Conservation (phyloP, 2,797 vertebrate genomes). For the Sebastiscus tertius region DNA sequence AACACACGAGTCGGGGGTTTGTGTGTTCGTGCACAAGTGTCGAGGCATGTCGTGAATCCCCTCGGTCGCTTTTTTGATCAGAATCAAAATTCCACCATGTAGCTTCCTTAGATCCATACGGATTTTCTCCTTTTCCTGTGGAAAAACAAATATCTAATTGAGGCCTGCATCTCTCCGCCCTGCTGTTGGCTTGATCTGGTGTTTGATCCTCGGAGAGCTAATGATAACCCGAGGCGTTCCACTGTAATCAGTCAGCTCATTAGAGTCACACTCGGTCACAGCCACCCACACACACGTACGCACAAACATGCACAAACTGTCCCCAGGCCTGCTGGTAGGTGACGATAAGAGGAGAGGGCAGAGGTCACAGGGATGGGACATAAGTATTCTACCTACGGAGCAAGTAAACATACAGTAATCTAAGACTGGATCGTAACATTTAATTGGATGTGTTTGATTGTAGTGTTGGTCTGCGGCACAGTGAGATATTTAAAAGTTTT, state of each 20-base stretch:
- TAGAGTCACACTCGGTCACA: conserved; percentile 61
- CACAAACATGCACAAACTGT: conserved; percentile 25
- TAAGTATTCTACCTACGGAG: neutral
- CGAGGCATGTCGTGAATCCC: neutral
- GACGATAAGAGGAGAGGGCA: conserved; percentile 26
- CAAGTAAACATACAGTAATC: conserved; percentile 4
- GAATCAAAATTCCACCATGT: neutral
- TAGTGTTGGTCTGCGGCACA: neutral
- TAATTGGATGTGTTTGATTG: conserved; percentile 22
- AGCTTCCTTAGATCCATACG: neutral
- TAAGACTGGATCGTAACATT: neutral
- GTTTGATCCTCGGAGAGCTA: conserved; percentile 61
- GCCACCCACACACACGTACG: conserved; percentile 11
- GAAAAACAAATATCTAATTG: conserved; percentile 44
- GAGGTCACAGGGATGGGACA: conserved; percentile 25
- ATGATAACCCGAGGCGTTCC: conserved; percentile 59
- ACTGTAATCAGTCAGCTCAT: conserved; percentile 75
- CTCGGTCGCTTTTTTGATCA: neutral
- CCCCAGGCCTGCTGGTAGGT: conserved; percentile 35
- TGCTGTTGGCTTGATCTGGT: conserved; percentile 39
- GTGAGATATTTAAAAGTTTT: neutral
- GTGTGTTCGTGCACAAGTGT: conserved; percentile 6
- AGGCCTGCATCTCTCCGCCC: neutral
- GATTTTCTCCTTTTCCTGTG: conserved; percentile 20
- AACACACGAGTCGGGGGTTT: neutral